Evolutionary conservation across 1,140 invertebrate genomes (phyloP), one percentile per base, ranked within the genome.

Genomic region (Oppia nitens): DNA sequence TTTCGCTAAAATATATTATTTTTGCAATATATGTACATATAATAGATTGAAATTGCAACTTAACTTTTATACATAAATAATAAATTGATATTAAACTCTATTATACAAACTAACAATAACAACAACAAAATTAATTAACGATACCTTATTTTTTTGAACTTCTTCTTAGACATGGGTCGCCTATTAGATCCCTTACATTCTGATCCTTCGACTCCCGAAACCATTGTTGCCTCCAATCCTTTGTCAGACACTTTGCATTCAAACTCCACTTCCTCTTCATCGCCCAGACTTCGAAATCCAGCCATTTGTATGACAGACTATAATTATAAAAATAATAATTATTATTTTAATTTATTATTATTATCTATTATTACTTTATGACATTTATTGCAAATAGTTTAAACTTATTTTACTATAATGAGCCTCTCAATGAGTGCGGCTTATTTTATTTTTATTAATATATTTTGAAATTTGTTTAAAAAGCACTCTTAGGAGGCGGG

Each of bases 261-360:
- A 70, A 89, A 89, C 68, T 89, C 85, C 4, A 90, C 84, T 64
- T 81, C 78, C 71, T 91, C 87, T 23, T 85, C 83, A 65, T 90
- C 87, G 1, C 82, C 86, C 60, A 90, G 72, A 55, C 85, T 88
- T 49, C 87, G 79, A 69, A 91, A 91, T 1, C 87, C 87, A 48
- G 76, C 72, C 83, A 89, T 89, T 71, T 87, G 79, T 63, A 91
- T 87, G 17, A 87, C 85, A 64, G 85, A 87, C 87, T 91, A 75
- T 60, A 74, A 74, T 60, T 56, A 26, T 63, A 52, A 55, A 60
- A 24, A 59, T 55, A 60, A 50, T 25, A 11, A 26, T 6, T 12
- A 21, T 50, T 50, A 9, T 6, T 50, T 50, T 50, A 21, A 50
- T 9, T n/a, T n/a, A 21, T n/a, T 6, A 20, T 20, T 21, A 50